phyloP scores from a whole-genome alignment of 2,113 vertebrate genomes.

The Vulpes ferrilata region DNA sequence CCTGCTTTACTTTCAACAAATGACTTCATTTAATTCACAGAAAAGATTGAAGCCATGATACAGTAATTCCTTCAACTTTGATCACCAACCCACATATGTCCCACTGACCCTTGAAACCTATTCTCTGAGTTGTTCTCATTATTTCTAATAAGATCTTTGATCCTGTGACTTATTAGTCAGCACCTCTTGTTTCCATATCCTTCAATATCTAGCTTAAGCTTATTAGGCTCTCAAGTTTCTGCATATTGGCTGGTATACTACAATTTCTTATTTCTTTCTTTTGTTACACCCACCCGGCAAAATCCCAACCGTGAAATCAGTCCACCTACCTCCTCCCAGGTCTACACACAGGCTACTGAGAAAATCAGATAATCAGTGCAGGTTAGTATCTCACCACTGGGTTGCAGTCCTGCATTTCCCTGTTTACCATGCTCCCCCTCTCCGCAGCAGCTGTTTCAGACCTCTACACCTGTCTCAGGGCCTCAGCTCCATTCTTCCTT shows the following conservation, averaged over 20 bases:
- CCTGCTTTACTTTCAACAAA: slow-evolving; percentile 53
- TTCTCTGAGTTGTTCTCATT: background rate
- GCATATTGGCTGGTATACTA: background rate
- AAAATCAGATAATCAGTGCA: background rate
- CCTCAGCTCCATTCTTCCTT: background rate
- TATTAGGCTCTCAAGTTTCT: background rate
- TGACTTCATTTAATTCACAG: slow-evolving; percentile 33
- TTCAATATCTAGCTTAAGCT: background rate
- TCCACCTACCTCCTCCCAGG: background rate
- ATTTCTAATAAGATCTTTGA: background rate
- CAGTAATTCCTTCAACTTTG: background rate
- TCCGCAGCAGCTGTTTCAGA: background rate
- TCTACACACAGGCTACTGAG: background rate
- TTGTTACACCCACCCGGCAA: background rate
- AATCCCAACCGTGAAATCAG: background rate
- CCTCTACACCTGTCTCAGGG: background rate
- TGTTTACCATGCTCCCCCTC: background rate
- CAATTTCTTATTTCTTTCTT: slow-evolving; percentile 34
- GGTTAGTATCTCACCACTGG: background rate
- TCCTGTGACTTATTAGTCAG: background rate
- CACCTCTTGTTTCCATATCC: background rate
- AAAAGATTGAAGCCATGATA: background rate
- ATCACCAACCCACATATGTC: background rate
- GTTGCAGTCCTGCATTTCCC: background rate
- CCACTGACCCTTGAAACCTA: background rate